Conservation (phyloP, 1,140 invertebrate genomes). For the Rhopalosiphum maidis region DNA sequence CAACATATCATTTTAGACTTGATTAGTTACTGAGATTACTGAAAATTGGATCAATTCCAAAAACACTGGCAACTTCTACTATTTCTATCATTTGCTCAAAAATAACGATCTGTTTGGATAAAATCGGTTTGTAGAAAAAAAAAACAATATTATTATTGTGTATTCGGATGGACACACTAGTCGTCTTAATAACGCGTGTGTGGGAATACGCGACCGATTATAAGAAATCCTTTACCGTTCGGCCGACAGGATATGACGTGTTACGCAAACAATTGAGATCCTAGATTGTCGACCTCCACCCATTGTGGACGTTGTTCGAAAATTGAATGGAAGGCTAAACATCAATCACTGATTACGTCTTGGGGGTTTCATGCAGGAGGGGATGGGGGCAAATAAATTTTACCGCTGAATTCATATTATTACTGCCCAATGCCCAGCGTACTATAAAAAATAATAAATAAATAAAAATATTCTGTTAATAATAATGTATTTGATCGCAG, state of each 20-base stretch:
- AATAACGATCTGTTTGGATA: constrained; percentile 27
- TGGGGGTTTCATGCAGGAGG: not conserved
- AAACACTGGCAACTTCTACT: constrained; percentile 27
- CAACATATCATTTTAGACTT: constrained; percentile 42
- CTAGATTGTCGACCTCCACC: constrained; percentile 31
- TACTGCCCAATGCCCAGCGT: not conserved
- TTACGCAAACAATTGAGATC: constrained; percentile 54
- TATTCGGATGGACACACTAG: constrained; percentile 25
- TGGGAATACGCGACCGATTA: constrained; percentile 18
- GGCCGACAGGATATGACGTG: constrained; percentile 50
- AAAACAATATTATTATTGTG: not conserved
- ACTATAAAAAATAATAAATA: not conserved
- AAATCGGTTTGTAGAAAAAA: not conserved
- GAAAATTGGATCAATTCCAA: constrained; percentile 31
- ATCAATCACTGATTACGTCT: constrained; percentile 44
- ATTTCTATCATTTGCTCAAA: constrained; percentile 7
- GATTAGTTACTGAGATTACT: constrained; percentile 38
- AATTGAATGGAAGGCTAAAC: constrained; percentile 52
- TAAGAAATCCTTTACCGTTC: constrained; percentile 37
- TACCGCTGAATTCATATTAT: constrained; percentile 5
- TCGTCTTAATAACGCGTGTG: constrained; percentile 41
- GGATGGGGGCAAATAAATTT: not conserved
- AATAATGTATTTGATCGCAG: not conserved
- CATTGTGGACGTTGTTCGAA: constrained; percentile 40
- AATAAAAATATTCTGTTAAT: not conserved